These are phyloP conservation scores for Poicephalus gulielmi DNA, from an alignment of 2,113 vertebrate genomes.

Conservation along the genomic window DNA sequence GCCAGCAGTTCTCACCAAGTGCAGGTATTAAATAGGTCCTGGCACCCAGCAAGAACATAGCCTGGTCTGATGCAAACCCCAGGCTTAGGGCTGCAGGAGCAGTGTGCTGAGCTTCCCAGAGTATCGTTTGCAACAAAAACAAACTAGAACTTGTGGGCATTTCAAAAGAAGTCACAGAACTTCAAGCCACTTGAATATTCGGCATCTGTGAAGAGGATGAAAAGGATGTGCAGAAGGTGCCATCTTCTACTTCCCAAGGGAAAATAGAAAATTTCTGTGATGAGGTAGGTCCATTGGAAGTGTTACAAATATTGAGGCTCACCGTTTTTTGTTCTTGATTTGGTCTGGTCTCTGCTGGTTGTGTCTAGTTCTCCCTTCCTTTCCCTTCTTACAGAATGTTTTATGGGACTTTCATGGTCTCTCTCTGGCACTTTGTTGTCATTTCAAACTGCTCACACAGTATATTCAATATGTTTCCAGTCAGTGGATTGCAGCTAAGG, in stretches of 20 bases:
- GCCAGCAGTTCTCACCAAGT: not conserved
- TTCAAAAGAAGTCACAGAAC: not conserved
- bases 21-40: not conserved
- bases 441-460: not conserved
- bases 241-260: not conserved
- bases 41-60: accelerated
- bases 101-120: not conserved
- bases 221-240: not conserved
- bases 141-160: not conserved
- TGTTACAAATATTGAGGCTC: not conserved
- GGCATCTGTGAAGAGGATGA: not conserved
- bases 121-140: accelerated
- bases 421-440: not conserved
- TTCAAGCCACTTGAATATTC: not conserved
- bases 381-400: not conserved
- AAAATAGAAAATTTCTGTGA: not conserved
- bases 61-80: not conserved
- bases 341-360: not conserved
- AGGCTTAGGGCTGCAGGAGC: accelerated
- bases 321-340: not conserved
- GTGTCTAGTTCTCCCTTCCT: not conserved
- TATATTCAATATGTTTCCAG: not conserved
- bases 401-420: not conserved
- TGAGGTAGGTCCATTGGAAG: not conserved
- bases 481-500: constrained; percentile 32